Evolutionary conservation across 2,113 vertebrate species (phyloP).

Genomic region (Eulacestoma nigropectus): DNA sequence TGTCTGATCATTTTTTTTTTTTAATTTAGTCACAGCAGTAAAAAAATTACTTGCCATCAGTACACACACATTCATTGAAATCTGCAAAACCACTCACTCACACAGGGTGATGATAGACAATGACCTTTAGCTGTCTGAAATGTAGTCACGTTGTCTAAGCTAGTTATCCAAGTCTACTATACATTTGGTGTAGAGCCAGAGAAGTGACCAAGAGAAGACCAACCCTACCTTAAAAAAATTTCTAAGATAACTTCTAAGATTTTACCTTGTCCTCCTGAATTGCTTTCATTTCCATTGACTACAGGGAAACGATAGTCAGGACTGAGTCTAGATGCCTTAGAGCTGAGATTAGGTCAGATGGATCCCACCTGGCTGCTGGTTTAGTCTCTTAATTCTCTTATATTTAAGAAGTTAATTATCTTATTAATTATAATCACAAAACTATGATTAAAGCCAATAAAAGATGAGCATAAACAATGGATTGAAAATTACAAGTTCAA

Average conservation of each 20-base stretch:
- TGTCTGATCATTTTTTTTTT: not conserved
- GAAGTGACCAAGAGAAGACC: not conserved
- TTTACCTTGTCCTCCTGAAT: not conserved
- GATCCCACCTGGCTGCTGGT: not conserved
- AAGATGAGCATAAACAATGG: not conserved
- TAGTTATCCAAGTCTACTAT: not conserved
- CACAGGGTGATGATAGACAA: fast-evolving
- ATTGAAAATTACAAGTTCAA: not conserved
- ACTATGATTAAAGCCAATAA: conserved; percentile 20
- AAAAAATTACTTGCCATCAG: not conserved
- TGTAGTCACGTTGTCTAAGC: not conserved
- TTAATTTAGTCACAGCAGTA: not conserved
- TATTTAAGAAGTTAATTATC: not conserved
- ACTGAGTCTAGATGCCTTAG: not conserved
- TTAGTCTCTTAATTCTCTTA: not conserved
- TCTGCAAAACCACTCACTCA: not conserved
- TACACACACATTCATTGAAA: not conserved
- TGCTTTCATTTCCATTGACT: not conserved
- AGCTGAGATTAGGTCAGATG: conserved; percentile 2
- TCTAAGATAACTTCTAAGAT: not conserved
- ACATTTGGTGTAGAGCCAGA: not conserved
- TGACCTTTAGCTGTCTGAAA: not conserved
- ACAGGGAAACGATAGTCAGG: not conserved
- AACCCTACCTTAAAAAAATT: not conserved
- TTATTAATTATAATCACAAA: conserved; percentile 16